phyloP scores from a whole-genome alignment of 2,113 vertebrate genomes.

The Lycaon pictus region DNA sequence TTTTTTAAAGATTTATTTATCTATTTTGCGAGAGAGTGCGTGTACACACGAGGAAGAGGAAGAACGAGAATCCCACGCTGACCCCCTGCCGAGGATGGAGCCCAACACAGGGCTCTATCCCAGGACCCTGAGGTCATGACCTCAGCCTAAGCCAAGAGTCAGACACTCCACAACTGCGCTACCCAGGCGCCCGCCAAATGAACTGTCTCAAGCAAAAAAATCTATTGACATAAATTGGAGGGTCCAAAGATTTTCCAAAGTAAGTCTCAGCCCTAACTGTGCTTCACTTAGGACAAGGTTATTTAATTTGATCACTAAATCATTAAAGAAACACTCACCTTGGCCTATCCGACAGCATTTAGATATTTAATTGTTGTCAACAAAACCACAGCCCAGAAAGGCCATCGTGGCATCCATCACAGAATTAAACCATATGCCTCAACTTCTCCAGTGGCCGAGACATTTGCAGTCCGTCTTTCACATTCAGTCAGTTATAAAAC shows the following conservation, averaged over 20 bases:
- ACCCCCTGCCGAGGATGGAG: not conserved
- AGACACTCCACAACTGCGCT: not conserved
- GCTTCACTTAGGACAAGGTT: not conserved
- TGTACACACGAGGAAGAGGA: not conserved
- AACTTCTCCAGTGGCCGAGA: not conserved
- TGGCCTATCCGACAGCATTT: not conserved
- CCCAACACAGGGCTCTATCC: not conserved
- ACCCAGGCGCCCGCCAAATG: not conserved
- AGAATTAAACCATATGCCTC: not conserved
- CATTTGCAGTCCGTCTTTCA: not conserved
- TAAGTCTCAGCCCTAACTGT: not conserved
- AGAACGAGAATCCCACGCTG: not conserved
- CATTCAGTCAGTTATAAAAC: not conserved
- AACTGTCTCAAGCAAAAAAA: not conserved
- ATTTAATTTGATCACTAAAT: not conserved
- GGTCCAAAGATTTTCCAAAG: not conserved
- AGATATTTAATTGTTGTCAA: not conserved
- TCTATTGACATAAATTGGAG: not conserved
- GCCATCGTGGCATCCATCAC: not conserved
- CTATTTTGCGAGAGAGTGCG: not conserved
- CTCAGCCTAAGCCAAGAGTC: not conserved
- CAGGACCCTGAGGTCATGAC: not conserved
- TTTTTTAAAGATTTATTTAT: not conserved
- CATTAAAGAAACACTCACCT: not conserved
- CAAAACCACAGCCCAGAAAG: not conserved